phyloP scores from a whole-genome alignment of 2,113 vertebrate genomes.

The Cichladusa arquata region DNA sequence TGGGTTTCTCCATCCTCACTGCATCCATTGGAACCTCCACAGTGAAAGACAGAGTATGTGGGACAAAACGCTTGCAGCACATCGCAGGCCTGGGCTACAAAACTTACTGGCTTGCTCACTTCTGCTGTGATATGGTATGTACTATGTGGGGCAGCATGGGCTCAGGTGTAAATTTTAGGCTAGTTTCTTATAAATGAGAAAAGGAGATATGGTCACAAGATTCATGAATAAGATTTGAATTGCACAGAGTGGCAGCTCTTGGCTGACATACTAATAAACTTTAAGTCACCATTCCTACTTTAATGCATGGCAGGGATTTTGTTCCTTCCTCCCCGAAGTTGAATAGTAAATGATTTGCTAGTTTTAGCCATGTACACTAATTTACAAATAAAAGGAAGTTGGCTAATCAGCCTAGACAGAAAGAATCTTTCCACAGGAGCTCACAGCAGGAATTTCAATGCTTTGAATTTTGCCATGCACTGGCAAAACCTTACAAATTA shows the following conservation, averaged over 20 bases:
- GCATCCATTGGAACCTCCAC: slow-evolving; percentile 59
- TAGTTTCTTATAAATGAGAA: background rate
- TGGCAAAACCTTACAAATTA: background rate
- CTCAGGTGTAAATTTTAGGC: background rate
- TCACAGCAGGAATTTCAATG: background rate
- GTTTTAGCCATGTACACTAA: background rate
- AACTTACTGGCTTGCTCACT: slow-evolving; percentile 73
- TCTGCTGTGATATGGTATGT: slow-evolving; percentile 77
- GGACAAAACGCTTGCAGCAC: slow-evolving; percentile 72
- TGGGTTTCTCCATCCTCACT: slow-evolving; percentile 73
- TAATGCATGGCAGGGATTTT: no score
- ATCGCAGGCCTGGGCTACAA: slow-evolving; percentile 69
- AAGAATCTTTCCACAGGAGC: background rate
- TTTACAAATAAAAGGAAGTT: background rate
- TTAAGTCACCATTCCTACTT: background rate
- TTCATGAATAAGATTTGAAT: background rate
- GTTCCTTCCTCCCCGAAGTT: background rate
- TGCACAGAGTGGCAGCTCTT: background rate
- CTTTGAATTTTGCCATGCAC: background rate
- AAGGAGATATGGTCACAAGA: background rate
- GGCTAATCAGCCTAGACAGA: background rate
- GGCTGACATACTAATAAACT: background rate
- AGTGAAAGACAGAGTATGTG: slow-evolving; percentile 68
- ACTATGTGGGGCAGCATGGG: background rate
- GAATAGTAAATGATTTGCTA: background rate